A percentile compares a stretch with the other conserved stretches of the same genome.
These are phyloP conservation scores for Tachina fera DNA, from an alignment of 2,888 invertebrate species.

Conservation along the genomic window DNA sequence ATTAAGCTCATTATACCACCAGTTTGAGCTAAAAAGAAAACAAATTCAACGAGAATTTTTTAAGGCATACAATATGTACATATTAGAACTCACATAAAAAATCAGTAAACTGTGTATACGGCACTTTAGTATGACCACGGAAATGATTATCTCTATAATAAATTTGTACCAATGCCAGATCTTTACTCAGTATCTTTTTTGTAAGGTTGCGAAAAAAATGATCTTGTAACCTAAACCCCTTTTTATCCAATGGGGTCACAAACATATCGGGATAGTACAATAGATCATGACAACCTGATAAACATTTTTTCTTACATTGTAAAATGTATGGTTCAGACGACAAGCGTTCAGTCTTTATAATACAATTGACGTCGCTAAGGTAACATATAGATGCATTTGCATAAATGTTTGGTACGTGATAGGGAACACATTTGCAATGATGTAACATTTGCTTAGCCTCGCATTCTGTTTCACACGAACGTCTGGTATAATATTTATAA, in stretches of 20 bases:
- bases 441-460: conserved; percentile 74
- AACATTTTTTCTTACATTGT: conserved; percentile 83
- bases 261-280: conserved; percentile 86
- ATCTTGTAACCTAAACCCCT: conserved; percentile 72
- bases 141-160: conserved; percentile 88
- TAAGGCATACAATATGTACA: too few relatives aligned
- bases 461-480: conserved; percentile 86
- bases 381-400: conserved; percentile 87
- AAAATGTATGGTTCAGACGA: conserved; percentile 57
- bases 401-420: conserved; percentile 84
- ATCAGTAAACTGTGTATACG: conserved; percentile 91
- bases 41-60: too few relatives aligned
- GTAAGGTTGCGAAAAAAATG: conserved; percentile 73
- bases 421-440: conserved; percentile 77
- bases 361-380: conserved; percentile 87
- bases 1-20: conserved; percentile 91
- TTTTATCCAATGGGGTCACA: conserved; percentile 83
- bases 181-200: conserved; percentile 81
- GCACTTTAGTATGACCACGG: conserved; percentile 87
- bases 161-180: conserved; percentile 89
- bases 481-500: conserved; percentile 83
- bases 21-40: conserved; percentile 86
- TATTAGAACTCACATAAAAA: conserved; percentile 87
- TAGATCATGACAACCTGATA: conserved; percentile 90
- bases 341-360: conserved; percentile 78